Base-by-base conservation (phyloP, 1,140 invertebrate species). In the Ostrea edulis region DNA sequence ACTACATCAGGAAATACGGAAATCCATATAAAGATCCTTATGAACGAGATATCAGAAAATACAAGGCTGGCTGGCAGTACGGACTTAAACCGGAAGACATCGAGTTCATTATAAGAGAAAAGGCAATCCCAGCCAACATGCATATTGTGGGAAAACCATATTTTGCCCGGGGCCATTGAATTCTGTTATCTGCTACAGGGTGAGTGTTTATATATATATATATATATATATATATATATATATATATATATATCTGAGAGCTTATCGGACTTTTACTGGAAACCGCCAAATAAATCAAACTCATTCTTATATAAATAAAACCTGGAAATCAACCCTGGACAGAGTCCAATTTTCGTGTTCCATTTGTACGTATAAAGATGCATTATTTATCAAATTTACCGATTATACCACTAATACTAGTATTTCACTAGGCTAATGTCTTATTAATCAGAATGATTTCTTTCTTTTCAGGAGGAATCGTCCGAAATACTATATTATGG, bases 21-120 rank as follows among this genome's bases (percentile, higher is more conserved):
- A 77, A 77, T 77, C 68, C 68, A 14, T 29, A 35, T 11, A 22
- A 22, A 25, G 68, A 77, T 14, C 68, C 68, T 8, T 35, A 77
- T 35, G 68, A 29, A 25, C 22, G 68, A 77, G 68, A 77, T 25
- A 22, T 25, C 14, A 9, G 68, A 35, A 77, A 77, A 3, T 77
- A 77, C 25, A 77, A 25, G 29, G 14, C 8, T 77, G 68, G 68
- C 9, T 77, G 2, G 35, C 68, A 77, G 14, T 77, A 77, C 29
- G 68, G 68, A 2, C 68, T 77, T 14, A 35, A 8, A 29, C 68
- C 68, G 14, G 68, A 29, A 17, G 68, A 77, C 29, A 77, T 77
- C 29, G 68, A 22, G 14, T 77, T 29, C 68, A 77, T 77, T 25
- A 77, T 77, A 25, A 29, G 68, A 77, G 68, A 77, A 29, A 77